Evolutionary conservation across 2,888 invertebrate genomes (phyloP).

Genomic region (Oxycera nigricornis): DNA sequence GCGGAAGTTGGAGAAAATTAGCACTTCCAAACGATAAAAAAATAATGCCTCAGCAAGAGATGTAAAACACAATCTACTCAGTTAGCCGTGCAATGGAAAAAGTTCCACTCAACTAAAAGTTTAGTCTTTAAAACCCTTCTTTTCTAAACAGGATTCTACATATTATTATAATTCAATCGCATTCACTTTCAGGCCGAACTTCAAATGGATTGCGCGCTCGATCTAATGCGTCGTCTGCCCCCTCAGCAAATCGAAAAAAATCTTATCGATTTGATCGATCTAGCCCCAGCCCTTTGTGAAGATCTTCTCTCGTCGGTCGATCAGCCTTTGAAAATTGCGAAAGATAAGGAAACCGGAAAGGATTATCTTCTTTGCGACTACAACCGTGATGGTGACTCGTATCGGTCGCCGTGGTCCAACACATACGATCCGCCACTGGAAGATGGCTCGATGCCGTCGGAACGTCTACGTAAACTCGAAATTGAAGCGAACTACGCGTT

Average conservation of each 20-base stretch:
- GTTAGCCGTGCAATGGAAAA: no score
- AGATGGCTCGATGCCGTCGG: constrained; percentile 98
- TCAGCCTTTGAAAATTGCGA: constrained; percentile 96
- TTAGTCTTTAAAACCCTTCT: no score
- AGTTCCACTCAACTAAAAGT: no score
- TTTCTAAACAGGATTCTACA: no score
- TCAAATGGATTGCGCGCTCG: constrained; percentile 98
- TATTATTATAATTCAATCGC: no score
- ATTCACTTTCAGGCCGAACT: constrained; percentile 88
- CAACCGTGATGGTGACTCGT: constrained; percentile 98
- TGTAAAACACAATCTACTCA: no score
- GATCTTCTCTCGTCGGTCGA: constrained; percentile 97
- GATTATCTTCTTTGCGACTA: constrained; percentile 99
- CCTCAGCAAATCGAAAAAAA: constrained; percentile 99
- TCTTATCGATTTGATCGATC: constrained; percentile 94
- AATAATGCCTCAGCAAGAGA: no score
- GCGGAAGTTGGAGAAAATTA: no score
- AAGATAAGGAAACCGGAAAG: constrained; percentile 92
- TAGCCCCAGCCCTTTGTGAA: constrained; percentile 95
- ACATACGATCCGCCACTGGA: constrained; percentile 97
- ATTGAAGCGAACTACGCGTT: constrained; percentile 98
- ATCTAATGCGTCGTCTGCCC: constrained; percentile 97
- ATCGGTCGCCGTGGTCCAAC: constrained; percentile 99
- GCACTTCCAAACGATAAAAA: no score
- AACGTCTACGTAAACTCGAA: constrained; percentile 92